These are phyloP conservation scores for Aphaenogaster floridana DNA, from an alignment of 1,140 invertebrate genomes.

Conservation along the genomic window DNA sequence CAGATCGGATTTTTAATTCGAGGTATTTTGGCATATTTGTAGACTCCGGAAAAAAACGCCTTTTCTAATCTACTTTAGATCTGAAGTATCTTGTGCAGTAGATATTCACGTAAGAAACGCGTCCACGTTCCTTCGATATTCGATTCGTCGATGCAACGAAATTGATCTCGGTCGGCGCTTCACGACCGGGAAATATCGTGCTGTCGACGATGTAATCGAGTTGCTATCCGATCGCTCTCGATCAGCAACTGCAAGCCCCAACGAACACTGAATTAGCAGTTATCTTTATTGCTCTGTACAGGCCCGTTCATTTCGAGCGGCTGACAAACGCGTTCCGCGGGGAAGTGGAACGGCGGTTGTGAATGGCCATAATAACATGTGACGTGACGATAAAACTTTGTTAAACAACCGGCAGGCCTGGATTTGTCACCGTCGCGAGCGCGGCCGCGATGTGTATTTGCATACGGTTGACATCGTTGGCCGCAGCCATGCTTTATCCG, in stretches of 20 bases:
- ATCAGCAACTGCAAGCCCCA: background rate
- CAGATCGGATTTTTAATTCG: background rate
- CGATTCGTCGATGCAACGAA: background rate
- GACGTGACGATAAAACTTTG: conserved; percentile 50
- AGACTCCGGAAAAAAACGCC: background rate
- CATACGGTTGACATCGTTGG: conserved; percentile 28
- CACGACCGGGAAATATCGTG: conserved; percentile 3
- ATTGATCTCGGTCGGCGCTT: background rate
- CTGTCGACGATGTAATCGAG: conserved; percentile 6
- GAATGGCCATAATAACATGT: conserved; percentile 35
- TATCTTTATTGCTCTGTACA: conserved; percentile 21
- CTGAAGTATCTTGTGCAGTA: background rate
- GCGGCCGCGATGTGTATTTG: conserved; percentile 16
- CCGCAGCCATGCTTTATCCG: conserved; percentile 36
- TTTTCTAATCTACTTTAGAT: background rate
- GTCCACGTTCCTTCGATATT: background rate
- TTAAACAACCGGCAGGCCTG: conserved; percentile 30
- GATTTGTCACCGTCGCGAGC: conserved; percentile 38
- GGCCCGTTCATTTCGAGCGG: conserved; percentile 23
- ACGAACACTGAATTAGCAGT: conserved; percentile 31
- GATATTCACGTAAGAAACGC: background rate
- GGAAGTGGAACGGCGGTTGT: background rate
- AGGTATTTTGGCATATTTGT: background rate
- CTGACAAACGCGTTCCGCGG: conserved; percentile 15
- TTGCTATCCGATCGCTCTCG: conserved; percentile 3